These are phyloP conservation scores for Solenopsis invicta DNA, from an alignment of 1,140 invertebrate genomes.

Conservation along the genomic window DNA sequence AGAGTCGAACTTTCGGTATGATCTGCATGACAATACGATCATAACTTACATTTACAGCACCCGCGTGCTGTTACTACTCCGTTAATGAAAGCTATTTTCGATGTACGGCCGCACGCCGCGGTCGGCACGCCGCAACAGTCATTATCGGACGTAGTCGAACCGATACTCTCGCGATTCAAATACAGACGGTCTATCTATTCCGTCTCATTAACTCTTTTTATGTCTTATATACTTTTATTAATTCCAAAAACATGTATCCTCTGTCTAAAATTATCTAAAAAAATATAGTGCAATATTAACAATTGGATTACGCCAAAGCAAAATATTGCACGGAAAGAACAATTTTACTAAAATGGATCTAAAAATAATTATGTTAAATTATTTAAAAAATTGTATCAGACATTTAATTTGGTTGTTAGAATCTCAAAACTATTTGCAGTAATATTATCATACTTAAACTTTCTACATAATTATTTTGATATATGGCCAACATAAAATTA, in stretches of 20 bases:
- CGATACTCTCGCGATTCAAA: slow-evolving; percentile 7
- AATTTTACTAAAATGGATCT: too few relatives aligned
- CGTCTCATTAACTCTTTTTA: not conserved
- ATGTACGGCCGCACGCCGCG: not conserved
- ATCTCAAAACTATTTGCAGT: too few relatives aligned
- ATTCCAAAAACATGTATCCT: not conserved
- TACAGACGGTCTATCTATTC: not conserved
- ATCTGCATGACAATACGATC: slow-evolving; percentile 66
- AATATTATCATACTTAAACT: too few relatives aligned
- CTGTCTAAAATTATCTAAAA: not conserved
- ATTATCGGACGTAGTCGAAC: slow-evolving; percentile 29
- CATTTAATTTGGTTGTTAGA: too few relatives aligned
- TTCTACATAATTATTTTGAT: too few relatives aligned
- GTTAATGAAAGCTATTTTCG: slow-evolving; percentile 66
- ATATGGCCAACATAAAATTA: too few relatives aligned
- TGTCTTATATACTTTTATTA: not conserved
- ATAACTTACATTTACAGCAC: slow-evolving; percentile 64
- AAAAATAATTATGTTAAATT: too few relatives aligned
- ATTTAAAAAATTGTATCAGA: too few relatives aligned
- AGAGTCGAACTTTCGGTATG: slow-evolving; percentile 60
- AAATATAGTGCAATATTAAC: not conserved
- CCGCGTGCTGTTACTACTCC: slow-evolving; percentile 21
- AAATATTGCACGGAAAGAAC: too few relatives aligned
- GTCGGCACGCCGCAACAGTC: not conserved
- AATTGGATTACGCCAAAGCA: not conserved